Base-by-base conservation (phyloP, 2,113 vertebrate genomes). In the Brachionichthys hirsutus region DNA sequence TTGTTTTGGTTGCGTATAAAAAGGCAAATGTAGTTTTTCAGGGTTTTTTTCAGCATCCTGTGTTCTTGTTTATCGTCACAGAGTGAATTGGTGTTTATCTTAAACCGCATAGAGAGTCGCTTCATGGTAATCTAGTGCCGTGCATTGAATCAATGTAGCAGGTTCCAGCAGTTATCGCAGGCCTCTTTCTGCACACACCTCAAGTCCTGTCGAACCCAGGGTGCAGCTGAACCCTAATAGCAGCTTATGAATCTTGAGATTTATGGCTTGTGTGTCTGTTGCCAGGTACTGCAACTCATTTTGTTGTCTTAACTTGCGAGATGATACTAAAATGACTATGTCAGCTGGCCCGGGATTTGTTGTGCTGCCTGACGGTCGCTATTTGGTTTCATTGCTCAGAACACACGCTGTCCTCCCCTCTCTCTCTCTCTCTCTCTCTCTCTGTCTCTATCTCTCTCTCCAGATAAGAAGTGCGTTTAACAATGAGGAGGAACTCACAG, bases 11-110 rank as follows among this genome's bases (percentile, higher is more conserved):
- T 68, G 80, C 66, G 52, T 78, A 80, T 77, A 74, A 73, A 87
- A 72, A 84, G 24, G 70, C 82, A 87, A 90, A 89, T 89, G n/a
- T 36, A 89, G 88, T 82, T 89, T 88, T 82, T 87, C 74, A 83
- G 86, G 72, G 77, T 69, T 75, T 86, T 85, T 70, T 85, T 74
- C 20, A 83, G 74, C 70, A 65, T 70, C 73, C 70, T 61, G 45
- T 59, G 52, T 77, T 24, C 67, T 80, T 75, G 81, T 77, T 72
- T 77, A 81, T 80, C 78, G 55, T 48, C 13, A 34, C 1, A 22
- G 46, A 56, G 48, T 68, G 51, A 77, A 75, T 38, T 64, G 54
- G 55, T 56, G 50, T 67, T 82, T 85, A 63, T 67, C 73, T 53
- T 30, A 43, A 71, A 56, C 75, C 73, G 67, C 75, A 53, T 16